Evolutionary conservation across 2,113 vertebrate species (phyloP), one percentile per base, ranked within the genome.

Genomic region (Lasiurus cinereus): DNA sequence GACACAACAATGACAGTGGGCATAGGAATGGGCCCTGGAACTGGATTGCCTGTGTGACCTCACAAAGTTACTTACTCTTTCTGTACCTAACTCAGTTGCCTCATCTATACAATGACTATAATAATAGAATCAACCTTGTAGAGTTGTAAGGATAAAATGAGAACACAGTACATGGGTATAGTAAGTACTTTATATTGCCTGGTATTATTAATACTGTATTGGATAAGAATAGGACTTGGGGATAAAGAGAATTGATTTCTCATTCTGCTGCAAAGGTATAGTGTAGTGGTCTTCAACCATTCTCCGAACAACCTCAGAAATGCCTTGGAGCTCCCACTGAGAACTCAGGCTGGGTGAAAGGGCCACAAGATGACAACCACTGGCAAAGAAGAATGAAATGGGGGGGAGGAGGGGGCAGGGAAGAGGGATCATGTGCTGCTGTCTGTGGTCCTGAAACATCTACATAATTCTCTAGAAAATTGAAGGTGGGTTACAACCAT

Each of bases 401-500:
- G 74, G 43, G 16, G 6, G 69, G n/a, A 16, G 5, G 0, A 21
- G 64, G 22, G 18, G 5, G 39, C 5, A 5, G 39, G 39, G 39
- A 5, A 11, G 21, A 13, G 6, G 39, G 64, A 3, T 39, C 8
- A 31, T 67, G 36, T 62, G 54, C 88, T 95, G 94, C 86, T 79
- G 6, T 87, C 86, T 69, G 73, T 89, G 83, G 87, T 83, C 78
- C 89, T 86, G 90, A 96, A 94, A 72, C 54, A 82, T 52, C 46
- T 67, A n/a, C n/a, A n/a, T n/a, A 52, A 54, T 33, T 90, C 31
- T 76, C 31, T 73, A 39, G 73, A 39, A 86, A 82, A 62, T 3
- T 8, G 36, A 78, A 29, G 33, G 54, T 39, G 11, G 14, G 16
- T 66, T 74, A 24, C 7, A 59, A 14, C 39, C 39, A 59, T 18